Conservation (phyloP, 2,797 vertebrate species). For the Enteromius radiatus region DNA sequence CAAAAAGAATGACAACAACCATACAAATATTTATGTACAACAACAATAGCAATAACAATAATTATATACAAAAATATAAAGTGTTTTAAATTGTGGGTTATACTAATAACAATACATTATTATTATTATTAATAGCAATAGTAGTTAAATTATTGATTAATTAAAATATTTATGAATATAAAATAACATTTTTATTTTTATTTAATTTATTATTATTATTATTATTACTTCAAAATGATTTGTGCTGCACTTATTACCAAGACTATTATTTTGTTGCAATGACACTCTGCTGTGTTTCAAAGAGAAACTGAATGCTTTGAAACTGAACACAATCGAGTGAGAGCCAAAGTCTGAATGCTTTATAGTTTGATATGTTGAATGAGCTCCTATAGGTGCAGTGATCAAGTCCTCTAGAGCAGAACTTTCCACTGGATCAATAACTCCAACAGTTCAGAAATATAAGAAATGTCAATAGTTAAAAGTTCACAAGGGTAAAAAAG, state of each 20-base stretch:
- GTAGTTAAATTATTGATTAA: not conserved
- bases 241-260: not conserved
- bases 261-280: not conserved
- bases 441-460: not conserved
- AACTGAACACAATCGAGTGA: not conserved
- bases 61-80: not conserved
- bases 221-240: not conserved
- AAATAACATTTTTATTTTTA: not conserved
- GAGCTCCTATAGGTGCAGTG: not conserved
- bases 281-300: not conserved
- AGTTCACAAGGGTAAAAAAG: slow-evolving; percentile 1
- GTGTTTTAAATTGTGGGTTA: too few species aligned
- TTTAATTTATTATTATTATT: not conserved
- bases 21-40: not conserved
- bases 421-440: not conserved
- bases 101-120: not conserved
- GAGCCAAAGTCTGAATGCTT: not conserved
- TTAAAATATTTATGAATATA: not conserved
- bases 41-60: not conserved
- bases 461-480: not conserved
- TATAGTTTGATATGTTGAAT: not conserved
- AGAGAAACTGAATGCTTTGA: not conserved
- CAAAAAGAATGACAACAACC: not conserved
- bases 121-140: not conserved
- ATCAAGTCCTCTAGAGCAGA: not conserved